Percentiles rank a stretch among this genome's conserved stretches.
These are phyloP conservation scores for Cetoscarus ocellatus DNA, from an alignment of 2,797 vertebrate genomes.

Conservation along the genomic window DNA sequence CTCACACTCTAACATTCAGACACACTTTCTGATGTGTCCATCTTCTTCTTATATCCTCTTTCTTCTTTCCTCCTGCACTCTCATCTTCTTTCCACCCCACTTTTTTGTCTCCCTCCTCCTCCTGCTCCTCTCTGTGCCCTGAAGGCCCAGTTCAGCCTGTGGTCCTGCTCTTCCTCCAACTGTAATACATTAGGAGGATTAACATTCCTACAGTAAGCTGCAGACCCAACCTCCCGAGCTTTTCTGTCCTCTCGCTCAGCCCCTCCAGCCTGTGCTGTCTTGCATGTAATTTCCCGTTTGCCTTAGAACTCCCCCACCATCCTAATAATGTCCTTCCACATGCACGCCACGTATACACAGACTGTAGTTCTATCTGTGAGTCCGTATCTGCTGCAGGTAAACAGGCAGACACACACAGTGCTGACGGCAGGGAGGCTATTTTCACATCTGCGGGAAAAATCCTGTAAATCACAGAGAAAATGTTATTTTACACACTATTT, in stretches of 20 bases:
- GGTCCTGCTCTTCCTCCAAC: constrained; percentile 75
- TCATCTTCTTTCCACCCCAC: background rate
- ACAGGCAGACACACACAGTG: background rate
- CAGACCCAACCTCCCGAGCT: constrained; percentile 59
- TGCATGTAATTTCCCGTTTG: constrained; percentile 74
- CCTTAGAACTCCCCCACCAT: constrained; percentile 51
- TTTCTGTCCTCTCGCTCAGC: constrained; percentile 56
- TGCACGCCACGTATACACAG: constrained; percentile 23
- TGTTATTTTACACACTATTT: background rate
- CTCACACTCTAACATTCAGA: background rate
- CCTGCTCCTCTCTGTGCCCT: constrained; percentile 34
- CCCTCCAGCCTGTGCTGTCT: constrained; percentile 65
- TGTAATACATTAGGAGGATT: constrained; percentile 85
- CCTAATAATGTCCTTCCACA: constrained; percentile 34
- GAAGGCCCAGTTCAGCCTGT: constrained; percentile 55
- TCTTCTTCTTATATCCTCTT: constrained; percentile 3
- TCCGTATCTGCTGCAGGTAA: constrained; percentile 10
- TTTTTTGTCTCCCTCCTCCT: background rate
- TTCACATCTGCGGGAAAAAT: background rate
- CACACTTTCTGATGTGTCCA: background rate
- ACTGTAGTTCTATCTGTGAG: constrained; percentile 1
- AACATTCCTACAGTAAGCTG: constrained; percentile 83
- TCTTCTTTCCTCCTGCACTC: constrained; percentile 17
- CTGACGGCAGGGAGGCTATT: background rate
- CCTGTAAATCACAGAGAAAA: background rate